These are phyloP conservation scores for Melanocharis versteri DNA, from an alignment of 2,113 vertebrate species.

Conservation along the genomic window DNA sequence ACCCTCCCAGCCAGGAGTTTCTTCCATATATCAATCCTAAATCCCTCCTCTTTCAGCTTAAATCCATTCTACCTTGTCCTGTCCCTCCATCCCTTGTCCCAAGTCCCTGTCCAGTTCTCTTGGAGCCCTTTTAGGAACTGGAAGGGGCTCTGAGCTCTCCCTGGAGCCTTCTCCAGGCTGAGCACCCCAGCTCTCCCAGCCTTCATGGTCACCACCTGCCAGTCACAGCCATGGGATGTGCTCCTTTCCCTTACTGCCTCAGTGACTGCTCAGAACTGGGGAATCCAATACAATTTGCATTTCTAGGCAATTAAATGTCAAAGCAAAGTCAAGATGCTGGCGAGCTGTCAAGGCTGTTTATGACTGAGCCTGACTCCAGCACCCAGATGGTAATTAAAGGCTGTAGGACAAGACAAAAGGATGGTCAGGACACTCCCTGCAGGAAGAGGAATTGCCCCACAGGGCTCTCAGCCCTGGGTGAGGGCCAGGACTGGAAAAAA, in stretches of 20 bases:
- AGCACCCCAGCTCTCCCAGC: neutral
- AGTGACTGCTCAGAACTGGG: neutral
- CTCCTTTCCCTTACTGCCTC: neutral
- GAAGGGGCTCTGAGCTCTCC: neutral
- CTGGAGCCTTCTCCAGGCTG: neutral
- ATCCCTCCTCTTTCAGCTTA: neutral
- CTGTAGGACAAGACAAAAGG: neutral
- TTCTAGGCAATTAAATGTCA: conserved; percentile 16
- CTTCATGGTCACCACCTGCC: neutral
- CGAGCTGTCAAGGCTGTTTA: neutral
- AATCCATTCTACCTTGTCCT: neutral
- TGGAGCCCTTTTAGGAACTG: neutral
- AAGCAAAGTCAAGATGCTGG: conserved; percentile 29
- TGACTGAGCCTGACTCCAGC: neutral
- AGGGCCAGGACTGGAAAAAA: neutral
- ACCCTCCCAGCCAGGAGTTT: accelerated
- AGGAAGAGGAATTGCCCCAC: neutral
- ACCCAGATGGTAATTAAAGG: neutral
- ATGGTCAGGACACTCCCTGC: neutral
- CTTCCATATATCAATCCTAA: accelerated
- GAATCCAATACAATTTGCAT: neutral
- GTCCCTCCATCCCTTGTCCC: neutral
- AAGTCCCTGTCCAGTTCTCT: neutral
- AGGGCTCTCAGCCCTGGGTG: neutral
- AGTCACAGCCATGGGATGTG: accelerated